Percentiles rank a stretch among this genome's conserved stretches.
Evolutionary conservation across 2,797 vertebrate genomes (phyloP).

Genomic region (Enoplosus armatus): DNA sequence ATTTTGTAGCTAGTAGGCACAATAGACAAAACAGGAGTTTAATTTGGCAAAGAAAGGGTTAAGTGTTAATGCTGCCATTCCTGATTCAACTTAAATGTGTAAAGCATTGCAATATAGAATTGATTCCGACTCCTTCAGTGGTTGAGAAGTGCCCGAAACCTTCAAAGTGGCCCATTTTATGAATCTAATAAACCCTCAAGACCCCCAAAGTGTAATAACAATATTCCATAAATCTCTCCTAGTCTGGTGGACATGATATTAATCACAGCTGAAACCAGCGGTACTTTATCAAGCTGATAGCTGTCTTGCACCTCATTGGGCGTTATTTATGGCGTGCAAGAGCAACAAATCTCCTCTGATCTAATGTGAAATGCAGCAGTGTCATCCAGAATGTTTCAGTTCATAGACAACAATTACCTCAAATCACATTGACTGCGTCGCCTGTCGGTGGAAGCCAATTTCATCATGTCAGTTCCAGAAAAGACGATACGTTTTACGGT

Average conservation of each 20-base stretch:
- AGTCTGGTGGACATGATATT: conserved; percentile 46
- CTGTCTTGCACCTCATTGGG: conserved; percentile 60
- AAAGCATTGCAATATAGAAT: background rate
- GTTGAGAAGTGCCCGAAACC: conserved; percentile 3
- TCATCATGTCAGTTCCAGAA: conserved; percentile 36
- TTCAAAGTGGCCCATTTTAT: conserved; percentile 15
- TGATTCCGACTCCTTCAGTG: conserved; percentile 15
- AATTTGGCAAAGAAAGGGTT: conserved; percentile 13
- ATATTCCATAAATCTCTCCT: conserved; percentile 36
- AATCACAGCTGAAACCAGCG: conserved; percentile 52
- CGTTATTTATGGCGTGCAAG: conserved; percentile 72
- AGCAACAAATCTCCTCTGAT: conserved; percentile 67
- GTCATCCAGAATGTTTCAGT: conserved; percentile 32
- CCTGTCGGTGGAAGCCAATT: conserved; percentile 45
- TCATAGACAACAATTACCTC: conserved; percentile 62
- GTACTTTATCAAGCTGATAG: conserved; percentile 67
- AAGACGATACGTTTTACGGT: conserved; percentile 31
- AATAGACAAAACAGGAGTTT: background rate
- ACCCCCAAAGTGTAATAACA: conserved; percentile 34
- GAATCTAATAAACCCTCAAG: conserved; percentile 20
- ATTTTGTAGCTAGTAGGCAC: background rate
- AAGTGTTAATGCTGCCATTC: conserved; percentile 18
- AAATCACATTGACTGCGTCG: conserved; percentile 59
- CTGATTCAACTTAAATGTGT: conserved; percentile 1
- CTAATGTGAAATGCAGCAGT: conserved; percentile 53